Percentiles rank a stretch among this genome's conserved stretches.
phyloP scores from a whole-genome alignment of 2,888 invertebrate species.

The Cosmopolites sordidus region DNA sequence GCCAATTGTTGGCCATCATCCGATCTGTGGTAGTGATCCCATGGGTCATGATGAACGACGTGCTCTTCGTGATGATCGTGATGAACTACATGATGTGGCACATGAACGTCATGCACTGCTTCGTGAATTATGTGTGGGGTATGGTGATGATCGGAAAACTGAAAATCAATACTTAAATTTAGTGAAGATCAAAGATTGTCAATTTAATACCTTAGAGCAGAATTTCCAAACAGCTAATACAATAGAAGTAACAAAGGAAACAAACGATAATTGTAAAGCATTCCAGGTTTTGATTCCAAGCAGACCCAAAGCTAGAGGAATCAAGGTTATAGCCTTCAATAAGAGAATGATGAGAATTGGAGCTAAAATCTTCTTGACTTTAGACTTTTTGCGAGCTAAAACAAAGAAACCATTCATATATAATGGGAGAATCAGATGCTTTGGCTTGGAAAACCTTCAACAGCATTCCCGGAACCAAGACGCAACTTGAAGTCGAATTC shows the following conservation, averaged over 20 bases:
- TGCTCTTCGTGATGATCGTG: slow-evolving; percentile 25
- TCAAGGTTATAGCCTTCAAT: slow-evolving; percentile 79
- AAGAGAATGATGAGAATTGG: slow-evolving; percentile 79
- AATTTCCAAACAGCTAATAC: slow-evolving; percentile 82
- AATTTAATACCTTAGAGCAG: slow-evolving; percentile 69
- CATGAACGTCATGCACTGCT: slow-evolving; percentile 26
- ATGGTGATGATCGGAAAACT: slow-evolving; percentile 17
- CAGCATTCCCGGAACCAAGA: slow-evolving; percentile 46
- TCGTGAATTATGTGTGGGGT: slow-evolving; percentile 31
- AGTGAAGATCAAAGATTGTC: neutral
- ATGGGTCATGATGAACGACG: slow-evolving; percentile 18
- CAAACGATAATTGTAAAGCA: slow-evolving; percentile 79
- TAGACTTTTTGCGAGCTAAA: slow-evolving; percentile 54
- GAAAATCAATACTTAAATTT: neutral
- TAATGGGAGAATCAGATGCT: neutral
- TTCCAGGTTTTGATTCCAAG: slow-evolving; percentile 84
- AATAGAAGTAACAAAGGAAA: slow-evolving; percentile 79
- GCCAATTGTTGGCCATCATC: slow-evolving; percentile 64
- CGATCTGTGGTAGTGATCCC: slow-evolving; percentile 43
- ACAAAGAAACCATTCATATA: slow-evolving; percentile 3
- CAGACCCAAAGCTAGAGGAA: slow-evolving; percentile 79
- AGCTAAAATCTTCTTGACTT: slow-evolving; percentile 78
- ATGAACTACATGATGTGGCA: slow-evolving; percentile 21
- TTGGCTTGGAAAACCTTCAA: slow-evolving; percentile 33
- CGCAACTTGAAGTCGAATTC: slow-evolving; percentile 70